Percentiles rank a stretch among this genome's conserved stretches.
Conservation (phyloP, 2,113 vertebrate genomes). For the Brienomyrus brachyistius region DNA sequence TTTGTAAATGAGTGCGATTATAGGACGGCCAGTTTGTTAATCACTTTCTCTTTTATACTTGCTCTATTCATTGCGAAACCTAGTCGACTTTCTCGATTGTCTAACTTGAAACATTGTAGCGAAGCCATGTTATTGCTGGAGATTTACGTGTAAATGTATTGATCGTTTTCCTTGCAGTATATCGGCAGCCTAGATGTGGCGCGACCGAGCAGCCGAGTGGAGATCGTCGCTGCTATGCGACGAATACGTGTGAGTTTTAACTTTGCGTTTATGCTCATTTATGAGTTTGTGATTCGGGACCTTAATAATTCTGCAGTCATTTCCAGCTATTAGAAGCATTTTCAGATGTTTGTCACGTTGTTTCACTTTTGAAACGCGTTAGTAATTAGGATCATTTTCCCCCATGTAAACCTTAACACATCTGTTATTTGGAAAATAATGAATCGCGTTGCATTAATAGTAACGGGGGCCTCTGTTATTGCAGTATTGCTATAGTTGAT, state of each 20-base stretch:
- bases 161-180: conserved; percentile 60
- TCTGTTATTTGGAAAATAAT: neutral
- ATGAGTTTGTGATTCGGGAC: neutral
- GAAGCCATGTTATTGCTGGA: neutral
- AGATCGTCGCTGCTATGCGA: conserved; percentile 95
- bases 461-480: neutral
- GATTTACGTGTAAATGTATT: neutral
- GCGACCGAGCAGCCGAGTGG: conserved; percentile 85
- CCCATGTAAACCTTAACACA: neutral
- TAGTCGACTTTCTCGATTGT: neutral
- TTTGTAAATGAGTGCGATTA: neutral
- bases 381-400: neutral
- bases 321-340: neutral
- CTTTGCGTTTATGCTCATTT: neutral
- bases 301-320: neutral
- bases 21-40: neutral
- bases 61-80: neutral
- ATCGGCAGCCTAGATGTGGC: conserved; percentile 93
- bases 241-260: conserved; percentile 80
- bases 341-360: neutral
- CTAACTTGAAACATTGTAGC: neutral
- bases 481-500: neutral
- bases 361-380: neutral
- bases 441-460: neutral
- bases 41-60: neutral